These are phyloP conservation scores for Drymodes brunneopygia DNA, from an alignment of 2,113 vertebrate genomes.

Conservation along the genomic window DNA sequence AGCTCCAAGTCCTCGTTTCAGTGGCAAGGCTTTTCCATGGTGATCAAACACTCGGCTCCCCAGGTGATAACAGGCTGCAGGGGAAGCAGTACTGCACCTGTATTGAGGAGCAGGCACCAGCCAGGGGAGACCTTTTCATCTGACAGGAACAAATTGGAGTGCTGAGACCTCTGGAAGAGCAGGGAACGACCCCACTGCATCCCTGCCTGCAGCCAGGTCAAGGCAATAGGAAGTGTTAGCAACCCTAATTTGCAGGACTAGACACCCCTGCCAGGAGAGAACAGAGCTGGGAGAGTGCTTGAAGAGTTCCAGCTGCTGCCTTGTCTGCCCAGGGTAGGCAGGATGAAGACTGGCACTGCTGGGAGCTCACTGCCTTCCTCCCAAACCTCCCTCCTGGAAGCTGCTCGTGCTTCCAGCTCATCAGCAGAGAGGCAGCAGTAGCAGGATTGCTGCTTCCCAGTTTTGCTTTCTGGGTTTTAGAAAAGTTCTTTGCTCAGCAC, in stretches of 20 bases:
- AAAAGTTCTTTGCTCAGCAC: neutral
- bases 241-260: neutral
- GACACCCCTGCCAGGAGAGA: neutral
- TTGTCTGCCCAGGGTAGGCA: neutral
- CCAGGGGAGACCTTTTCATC: neutral
- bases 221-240: neutral
- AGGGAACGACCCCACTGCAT: neutral
- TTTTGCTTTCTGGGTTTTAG: neutral
- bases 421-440: neutral
- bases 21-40: slow-evolving; percentile 11
- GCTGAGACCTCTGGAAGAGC: neutral
- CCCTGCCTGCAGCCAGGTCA: neutral
- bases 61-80: neutral
- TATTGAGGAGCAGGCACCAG: neutral
- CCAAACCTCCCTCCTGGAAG: neutral
- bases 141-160: neutral
- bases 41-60: neutral
- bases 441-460: neutral
- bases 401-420: neutral
- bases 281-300: neutral
- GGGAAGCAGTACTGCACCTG: neutral
- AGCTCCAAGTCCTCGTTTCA: slow-evolving; percentile 12
- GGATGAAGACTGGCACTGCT: neutral
- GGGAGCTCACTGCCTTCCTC: neutral
- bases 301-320: neutral